A percentile compares a stretch with the other conserved stretches of the same genome.
phyloP scores from a whole-genome alignment of 2,113 vertebrate genomes.

The Manacus vitellinus region DNA sequence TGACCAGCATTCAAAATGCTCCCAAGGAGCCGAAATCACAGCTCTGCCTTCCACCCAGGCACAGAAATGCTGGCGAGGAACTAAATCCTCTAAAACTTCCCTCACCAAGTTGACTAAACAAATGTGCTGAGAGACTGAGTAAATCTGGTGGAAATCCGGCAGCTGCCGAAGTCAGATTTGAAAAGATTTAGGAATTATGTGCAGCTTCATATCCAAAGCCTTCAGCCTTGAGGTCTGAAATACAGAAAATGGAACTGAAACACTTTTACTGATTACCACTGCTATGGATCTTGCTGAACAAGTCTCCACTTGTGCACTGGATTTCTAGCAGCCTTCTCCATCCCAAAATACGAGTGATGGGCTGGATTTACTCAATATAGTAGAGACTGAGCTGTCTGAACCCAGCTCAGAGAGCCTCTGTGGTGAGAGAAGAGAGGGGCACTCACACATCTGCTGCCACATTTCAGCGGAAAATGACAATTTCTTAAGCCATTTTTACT shows the following conservation, averaged over 20 bases:
- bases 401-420: background rate
- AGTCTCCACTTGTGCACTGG: background rate
- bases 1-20: background rate
- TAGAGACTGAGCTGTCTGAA: background rate
- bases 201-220: background rate
- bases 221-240: background rate
- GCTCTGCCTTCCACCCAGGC: background rate
- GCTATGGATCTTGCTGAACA: background rate
- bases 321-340: background rate
- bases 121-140: slow-evolving; percentile 34
- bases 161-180: background rate
- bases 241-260: background rate
- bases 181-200: background rate
- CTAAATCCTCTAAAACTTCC: slow-evolving; percentile 61
- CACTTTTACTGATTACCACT: background rate
- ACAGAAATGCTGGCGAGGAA: slow-evolving; percentile 35
- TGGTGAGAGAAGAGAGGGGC: background rate
- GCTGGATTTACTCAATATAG: background rate
- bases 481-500: background rate
- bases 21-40: background rate
- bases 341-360: background rate
- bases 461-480: background rate
- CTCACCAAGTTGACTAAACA: slow-evolving; percentile 52
- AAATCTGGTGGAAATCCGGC: background rate
- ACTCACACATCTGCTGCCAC: background rate